Evolutionary conservation across 1,140 invertebrate genomes (phyloP).

Genomic region (Lordiphosa mommai): DNA sequence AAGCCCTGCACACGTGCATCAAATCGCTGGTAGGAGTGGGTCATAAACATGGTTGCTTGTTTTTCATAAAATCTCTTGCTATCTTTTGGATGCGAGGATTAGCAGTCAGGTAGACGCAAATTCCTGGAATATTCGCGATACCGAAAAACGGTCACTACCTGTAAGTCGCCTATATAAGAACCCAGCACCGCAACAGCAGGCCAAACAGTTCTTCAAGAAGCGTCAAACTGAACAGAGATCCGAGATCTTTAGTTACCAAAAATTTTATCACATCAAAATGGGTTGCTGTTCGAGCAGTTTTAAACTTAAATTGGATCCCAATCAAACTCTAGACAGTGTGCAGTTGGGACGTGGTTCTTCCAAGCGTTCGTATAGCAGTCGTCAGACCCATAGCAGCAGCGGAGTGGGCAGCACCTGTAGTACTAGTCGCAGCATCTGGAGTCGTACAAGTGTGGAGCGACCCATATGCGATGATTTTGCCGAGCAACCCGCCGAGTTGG

Average conservation of each 20-base stretch:
- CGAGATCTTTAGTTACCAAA: not conserved
- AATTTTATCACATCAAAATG: constrained; percentile 11
- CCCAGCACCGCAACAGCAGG: not conserved
- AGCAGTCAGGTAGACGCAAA: constrained; percentile 12
- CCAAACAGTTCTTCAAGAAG: constrained; percentile 23
- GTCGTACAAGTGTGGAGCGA: constrained; percentile 11
- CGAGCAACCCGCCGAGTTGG: constrained; percentile 47
- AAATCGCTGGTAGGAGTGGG: constrained; percentile 1
- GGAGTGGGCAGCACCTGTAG: constrained; percentile 27
- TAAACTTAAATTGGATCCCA: constrained; percentile 23
- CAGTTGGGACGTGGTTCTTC: constrained; percentile 19
- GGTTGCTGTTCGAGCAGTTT: constrained; percentile 60
- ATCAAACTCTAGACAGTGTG: constrained; percentile 25
- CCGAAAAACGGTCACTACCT: constrained; percentile 8
- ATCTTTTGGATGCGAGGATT: constrained; percentile 12
- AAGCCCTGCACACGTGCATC: constrained; percentile 9
- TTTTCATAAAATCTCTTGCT: not conserved
- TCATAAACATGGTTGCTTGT: not conserved
- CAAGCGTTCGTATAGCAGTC: constrained; percentile 37
- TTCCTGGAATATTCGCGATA: constrained; percentile 39
- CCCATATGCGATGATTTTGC: constrained; percentile 63
- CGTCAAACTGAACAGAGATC: constrained; percentile 1
- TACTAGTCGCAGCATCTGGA: not conserved
- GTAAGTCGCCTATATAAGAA: constrained; percentile 27
- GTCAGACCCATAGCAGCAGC: constrained; percentile 21